Conservation (phyloP, 2,888 invertebrate genomes). For the Tubulanus polymorphus region DNA sequence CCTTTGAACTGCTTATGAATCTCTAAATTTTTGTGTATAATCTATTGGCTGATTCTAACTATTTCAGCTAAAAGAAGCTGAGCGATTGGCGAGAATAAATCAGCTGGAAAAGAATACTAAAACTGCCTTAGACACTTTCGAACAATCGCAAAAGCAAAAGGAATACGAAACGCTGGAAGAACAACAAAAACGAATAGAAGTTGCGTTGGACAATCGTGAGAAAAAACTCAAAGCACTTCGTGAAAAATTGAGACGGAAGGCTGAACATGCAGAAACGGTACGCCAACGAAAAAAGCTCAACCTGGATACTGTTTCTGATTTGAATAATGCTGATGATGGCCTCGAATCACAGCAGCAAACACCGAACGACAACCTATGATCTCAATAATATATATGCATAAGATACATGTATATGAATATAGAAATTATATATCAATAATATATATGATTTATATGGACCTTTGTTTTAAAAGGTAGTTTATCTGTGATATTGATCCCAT, state of each 20-base stretch:
- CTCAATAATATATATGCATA: too few species aligned
- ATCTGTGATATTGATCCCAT: too few species aligned
- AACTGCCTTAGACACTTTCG: conserved; percentile 34
- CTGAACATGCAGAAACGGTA: conserved; percentile 37
- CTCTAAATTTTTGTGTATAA: background rate
- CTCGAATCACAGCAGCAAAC: too few species aligned
- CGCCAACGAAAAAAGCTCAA: conserved; percentile 29
- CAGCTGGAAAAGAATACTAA: conserved; percentile 28
- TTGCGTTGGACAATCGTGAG: conserved; percentile 34
- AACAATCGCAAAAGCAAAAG: conserved; percentile 31
- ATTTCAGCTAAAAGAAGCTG: conserved; percentile 36
- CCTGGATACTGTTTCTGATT: background rate
- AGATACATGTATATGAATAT: too few species aligned
- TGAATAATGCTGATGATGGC: too few species aligned
- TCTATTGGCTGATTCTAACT: background rate
- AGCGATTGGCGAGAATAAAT: conserved; percentile 38
- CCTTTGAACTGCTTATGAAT: too few species aligned
- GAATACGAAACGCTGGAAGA: conserved; percentile 26
- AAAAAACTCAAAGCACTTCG: conserved; percentile 31
- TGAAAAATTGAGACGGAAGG: conserved; percentile 34
- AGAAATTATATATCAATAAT: too few species aligned
- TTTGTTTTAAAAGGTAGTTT: too few species aligned
- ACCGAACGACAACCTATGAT: too few species aligned
- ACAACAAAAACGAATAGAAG: conserved; percentile 32
- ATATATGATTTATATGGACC: too few species aligned